Conservation (phyloP, 2,888 invertebrate species). For the Coenonympha arcania region DNA sequence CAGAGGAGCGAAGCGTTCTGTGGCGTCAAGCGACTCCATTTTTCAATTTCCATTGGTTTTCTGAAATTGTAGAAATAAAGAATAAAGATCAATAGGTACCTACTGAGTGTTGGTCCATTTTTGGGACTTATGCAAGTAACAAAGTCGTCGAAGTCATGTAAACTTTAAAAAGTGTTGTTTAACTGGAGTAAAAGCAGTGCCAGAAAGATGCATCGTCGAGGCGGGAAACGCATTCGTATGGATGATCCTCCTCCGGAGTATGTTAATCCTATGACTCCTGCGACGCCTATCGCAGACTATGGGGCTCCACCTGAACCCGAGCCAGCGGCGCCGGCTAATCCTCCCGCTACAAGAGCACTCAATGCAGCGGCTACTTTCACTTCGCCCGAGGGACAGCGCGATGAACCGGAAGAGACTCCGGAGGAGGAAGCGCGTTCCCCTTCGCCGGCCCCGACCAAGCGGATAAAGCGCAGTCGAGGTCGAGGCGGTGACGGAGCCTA, state of each 20-base stretch:
- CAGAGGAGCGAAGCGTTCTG: too few species aligned
- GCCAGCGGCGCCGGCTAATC: conserved; percentile 64
- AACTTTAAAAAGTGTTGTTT: background rate
- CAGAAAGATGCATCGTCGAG: conserved; percentile 81
- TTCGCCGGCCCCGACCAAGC: conserved; percentile 73
- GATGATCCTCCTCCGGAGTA: conserved; percentile 93
- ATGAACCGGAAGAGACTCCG: conserved; percentile 53
- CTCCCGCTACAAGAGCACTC: conserved; percentile 52
- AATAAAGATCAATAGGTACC: too few species aligned
- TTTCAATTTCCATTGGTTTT: too few species aligned
- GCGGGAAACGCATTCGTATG: conserved; percentile 93
- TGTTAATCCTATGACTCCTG: conserved; percentile 78
- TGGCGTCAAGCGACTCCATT: too few species aligned
- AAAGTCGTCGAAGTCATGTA: too few species aligned
- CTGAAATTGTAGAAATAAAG: too few species aligned
- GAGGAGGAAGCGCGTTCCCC: conserved; percentile 70
- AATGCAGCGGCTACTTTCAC: conserved; percentile 54
- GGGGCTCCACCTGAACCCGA: conserved; percentile 71
- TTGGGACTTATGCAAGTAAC: too few species aligned
- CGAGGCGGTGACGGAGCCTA: conserved; percentile 70
- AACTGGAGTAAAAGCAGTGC: conserved; percentile 1
- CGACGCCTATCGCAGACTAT: conserved; percentile 72
- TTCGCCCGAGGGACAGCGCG: conserved; percentile 47
- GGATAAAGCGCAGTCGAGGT: conserved; percentile 78
- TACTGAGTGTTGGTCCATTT: too few species aligned